These are phyloP conservation scores for Gadus chalcogrammus DNA, from an alignment of 2,113 vertebrate genomes.

Conservation along the genomic window DNA sequence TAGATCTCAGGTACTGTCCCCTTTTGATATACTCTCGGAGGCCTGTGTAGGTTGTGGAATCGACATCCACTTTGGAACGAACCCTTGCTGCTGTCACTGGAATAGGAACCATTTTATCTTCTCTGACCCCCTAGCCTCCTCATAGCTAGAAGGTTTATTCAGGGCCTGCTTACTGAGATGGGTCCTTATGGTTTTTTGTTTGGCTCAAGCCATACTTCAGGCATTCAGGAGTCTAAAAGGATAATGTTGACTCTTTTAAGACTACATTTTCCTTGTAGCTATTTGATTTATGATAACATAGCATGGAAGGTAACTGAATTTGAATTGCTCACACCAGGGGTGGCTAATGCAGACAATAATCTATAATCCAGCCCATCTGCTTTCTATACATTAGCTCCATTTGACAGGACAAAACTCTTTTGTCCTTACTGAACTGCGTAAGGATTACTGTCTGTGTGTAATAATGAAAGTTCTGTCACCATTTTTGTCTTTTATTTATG, in stretches of 20 bases:
- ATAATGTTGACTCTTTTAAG: background rate
- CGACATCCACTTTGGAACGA: constrained; percentile 38
- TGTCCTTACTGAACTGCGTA: background rate
- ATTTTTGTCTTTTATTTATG: background rate
- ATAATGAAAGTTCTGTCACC: background rate
- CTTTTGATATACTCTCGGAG: background rate
- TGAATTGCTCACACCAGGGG: no score
- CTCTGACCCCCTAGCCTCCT: constrained; percentile 30
- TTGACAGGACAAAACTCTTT: background rate
- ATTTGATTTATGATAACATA: background rate
- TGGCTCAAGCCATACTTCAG: background rate
- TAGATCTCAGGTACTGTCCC: background rate
- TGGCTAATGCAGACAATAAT: no score
- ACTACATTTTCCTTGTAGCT: background rate
- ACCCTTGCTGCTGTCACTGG: constrained; percentile 38
- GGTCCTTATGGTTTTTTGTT: constrained; percentile 1
- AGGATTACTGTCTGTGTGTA: no score
- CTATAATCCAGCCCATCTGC: background rate
- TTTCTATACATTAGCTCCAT: background rate
- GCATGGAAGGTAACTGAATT: no score
- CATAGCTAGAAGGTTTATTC: constrained; percentile 22
- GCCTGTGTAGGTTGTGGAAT: constrained; percentile 4
- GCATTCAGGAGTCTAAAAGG: background rate
- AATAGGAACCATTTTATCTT: constrained; percentile 48
- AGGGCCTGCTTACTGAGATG: constrained; percentile 26